Conservation (phyloP, 2,113 vertebrate species). For the Taxidea taxus region DNA sequence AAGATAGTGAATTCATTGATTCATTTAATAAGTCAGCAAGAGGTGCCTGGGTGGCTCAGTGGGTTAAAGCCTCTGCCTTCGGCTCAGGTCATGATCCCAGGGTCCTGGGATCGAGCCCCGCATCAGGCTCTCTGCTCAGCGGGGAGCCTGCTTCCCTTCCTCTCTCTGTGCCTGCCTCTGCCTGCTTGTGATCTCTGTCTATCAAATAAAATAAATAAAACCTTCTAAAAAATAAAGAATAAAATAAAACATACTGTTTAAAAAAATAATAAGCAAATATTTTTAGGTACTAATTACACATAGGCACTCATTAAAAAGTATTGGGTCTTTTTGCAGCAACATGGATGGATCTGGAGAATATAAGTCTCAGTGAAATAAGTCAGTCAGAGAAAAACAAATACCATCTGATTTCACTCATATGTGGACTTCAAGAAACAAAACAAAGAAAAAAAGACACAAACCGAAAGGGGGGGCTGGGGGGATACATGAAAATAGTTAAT, state of each 20-base stretch:
- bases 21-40: constrained; percentile 18
- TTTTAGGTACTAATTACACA: neutral
- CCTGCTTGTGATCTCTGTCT: too few relatives aligned
- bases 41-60: too few relatives aligned
- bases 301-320: neutral
- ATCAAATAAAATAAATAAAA: too few relatives aligned
- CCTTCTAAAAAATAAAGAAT: too few relatives aligned
- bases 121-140: too few relatives aligned
- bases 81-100: too few relatives aligned
- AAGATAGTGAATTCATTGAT: constrained; percentile 29
- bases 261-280: too few relatives aligned
- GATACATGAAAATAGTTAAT: neutral
- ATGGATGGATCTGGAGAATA: neutral
- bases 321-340: neutral
- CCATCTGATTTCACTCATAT: neutral
- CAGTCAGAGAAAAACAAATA: neutral
- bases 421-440: neutral
- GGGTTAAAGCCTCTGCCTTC: too few relatives aligned
- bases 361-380: neutral
- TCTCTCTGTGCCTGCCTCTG: too few relatives aligned
- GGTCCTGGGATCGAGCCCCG: too few relatives aligned
- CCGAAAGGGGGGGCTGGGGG: neutral
- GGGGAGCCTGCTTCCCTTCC: too few relatives aligned
- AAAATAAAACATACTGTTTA: too few relatives aligned
- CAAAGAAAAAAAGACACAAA: neutral